Evolutionary conservation across 2,113 vertebrate species (phyloP).

Genomic region (Corydoras sp.): DNA sequence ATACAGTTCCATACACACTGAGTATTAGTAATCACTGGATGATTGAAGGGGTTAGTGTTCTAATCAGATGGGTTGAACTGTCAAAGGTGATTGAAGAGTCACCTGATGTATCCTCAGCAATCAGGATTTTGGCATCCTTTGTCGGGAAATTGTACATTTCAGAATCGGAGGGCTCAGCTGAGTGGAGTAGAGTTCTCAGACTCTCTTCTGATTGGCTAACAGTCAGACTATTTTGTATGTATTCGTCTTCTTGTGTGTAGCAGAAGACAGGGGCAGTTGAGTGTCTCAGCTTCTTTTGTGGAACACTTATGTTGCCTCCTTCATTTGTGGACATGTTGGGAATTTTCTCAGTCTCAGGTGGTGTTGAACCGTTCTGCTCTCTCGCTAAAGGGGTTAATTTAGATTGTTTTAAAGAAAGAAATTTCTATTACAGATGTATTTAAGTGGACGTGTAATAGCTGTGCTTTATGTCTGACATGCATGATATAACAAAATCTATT

Average conservation of each 20-base stretch:
- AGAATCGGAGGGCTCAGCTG: slow-evolving; percentile 56
- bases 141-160: slow-evolving; percentile 64
- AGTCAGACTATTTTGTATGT: slow-evolving; percentile 49
- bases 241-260: slow-evolving; percentile 59
- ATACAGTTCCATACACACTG: slow-evolving; percentile 25
- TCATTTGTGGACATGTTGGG: slow-evolving; percentile 44
- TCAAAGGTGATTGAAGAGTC: slow-evolving; percentile 47
- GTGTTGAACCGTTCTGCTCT: slow-evolving; percentile 53
- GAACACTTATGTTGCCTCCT: slow-evolving; percentile 51
- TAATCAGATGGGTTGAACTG: slow-evolving; percentile 43
- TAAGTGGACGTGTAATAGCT: slow-evolving; percentile 1
- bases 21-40: slow-evolving; percentile 55
- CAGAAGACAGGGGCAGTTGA: slow-evolving; percentile 53
- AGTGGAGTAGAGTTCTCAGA: slow-evolving; percentile 57
- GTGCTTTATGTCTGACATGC: slow-evolving; percentile 14
- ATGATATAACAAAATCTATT: neutral
- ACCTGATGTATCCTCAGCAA: slow-evolving; percentile 67
- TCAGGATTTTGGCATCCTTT: slow-evolving; percentile 58
- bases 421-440: slow-evolving; percentile 9
- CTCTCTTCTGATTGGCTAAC: slow-evolving; percentile 59
- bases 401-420: slow-evolving; percentile 35
- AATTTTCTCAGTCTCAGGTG: slow-evolving; percentile 56
- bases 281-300: slow-evolving; percentile 58
- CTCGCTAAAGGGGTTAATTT: slow-evolving; percentile 61
- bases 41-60: slow-evolving; percentile 48